These are phyloP conservation scores for Leucophora obtusa DNA, from an alignment of 2,888 invertebrate species.

Conservation along the genomic window DNA sequence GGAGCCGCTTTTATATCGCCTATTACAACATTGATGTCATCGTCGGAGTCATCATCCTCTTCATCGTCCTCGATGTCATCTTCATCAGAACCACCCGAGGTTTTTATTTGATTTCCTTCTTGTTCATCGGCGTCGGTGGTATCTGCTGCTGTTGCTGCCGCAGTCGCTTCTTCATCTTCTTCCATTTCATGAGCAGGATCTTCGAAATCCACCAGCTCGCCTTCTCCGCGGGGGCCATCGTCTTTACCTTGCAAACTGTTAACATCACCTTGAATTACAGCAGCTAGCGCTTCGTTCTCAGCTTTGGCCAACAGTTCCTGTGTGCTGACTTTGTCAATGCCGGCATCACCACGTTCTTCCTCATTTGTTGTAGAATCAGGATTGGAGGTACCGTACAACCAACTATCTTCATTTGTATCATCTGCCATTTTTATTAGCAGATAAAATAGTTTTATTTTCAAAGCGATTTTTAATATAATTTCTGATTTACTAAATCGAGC, in stretches of 20 bases:
- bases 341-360: constrained; percentile 72
- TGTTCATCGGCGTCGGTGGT: constrained; percentile 66
- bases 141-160: constrained; percentile 68
- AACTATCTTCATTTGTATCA: constrained; percentile 88
- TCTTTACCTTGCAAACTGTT: constrained; percentile 66
- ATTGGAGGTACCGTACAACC: constrained; percentile 90
- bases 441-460: neutral
- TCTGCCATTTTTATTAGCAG: constrained; percentile 75
- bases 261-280: constrained; percentile 66
- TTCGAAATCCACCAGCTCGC: constrained; percentile 71
- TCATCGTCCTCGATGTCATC: constrained; percentile 88
- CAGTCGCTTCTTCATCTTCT: constrained; percentile 74
- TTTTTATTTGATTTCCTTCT: constrained; percentile 66
- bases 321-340: constrained; percentile 66
- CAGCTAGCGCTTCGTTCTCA: constrained; percentile 67
- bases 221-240: constrained; percentile 63
- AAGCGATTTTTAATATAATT: neutral
- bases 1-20: constrained; percentile 91
- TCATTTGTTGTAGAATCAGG: constrained; percentile 78
- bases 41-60: constrained; percentile 82
- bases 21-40: constrained; percentile 95
- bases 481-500: neutral
- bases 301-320: constrained; percentile 46
- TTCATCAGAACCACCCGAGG: constrained; percentile 82
- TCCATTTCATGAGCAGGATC: constrained; percentile 78